A percentile compares a stretch with the other conserved stretches of the same genome.
Conservation (phyloP, 2,797 vertebrate species). For the Discoglossus pictus region DNA sequence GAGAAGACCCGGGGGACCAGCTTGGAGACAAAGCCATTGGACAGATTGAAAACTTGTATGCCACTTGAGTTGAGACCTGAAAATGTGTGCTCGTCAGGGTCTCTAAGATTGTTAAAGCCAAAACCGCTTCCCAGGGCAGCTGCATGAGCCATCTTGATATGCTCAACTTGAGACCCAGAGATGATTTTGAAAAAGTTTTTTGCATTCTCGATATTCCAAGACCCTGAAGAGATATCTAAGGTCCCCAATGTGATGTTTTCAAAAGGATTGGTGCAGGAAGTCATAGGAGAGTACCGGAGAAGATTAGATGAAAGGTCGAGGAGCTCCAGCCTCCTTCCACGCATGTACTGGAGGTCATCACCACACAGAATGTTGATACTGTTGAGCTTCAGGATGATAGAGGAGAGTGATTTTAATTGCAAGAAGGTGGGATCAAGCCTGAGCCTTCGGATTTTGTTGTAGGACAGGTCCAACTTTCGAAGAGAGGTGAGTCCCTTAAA, state of each 20-base stretch:
- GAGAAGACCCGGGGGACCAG: constrained; percentile 41
- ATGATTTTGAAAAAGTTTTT: constrained; percentile 38
- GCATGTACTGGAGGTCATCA: constrained; percentile 32
- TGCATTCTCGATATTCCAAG: not conserved
- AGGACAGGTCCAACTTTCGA: constrained; percentile 47
- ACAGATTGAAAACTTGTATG: constrained; percentile 41
- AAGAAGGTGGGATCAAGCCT: constrained; percentile 47
- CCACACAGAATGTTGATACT: constrained; percentile 38
- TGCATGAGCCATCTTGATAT: constrained; percentile 39
- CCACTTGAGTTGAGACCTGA: constrained; percentile 33
- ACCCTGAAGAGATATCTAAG: constrained; percentile 52
- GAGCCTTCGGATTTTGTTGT: constrained; percentile 43
- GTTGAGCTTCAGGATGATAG: constrained; percentile 50
- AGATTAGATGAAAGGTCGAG: constrained; percentile 54
- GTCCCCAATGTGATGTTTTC: constrained; percentile 37
- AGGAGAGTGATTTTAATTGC: constrained; percentile 17
- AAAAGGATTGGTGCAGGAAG: constrained; percentile 46
- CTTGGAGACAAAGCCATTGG: constrained; percentile 23
- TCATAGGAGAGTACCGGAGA: not conserved
- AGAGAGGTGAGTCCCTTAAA: constrained; percentile 49
- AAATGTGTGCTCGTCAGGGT: constrained; percentile 42
- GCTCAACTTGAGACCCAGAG: constrained; percentile 24
- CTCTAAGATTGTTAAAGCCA: constrained; percentile 48
- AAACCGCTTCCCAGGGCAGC: constrained; percentile 47
- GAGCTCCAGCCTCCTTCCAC: constrained; percentile 23